Evolutionary conservation across 2,113 vertebrate species (phyloP).

Genomic region (Antigone vipio): DNA sequence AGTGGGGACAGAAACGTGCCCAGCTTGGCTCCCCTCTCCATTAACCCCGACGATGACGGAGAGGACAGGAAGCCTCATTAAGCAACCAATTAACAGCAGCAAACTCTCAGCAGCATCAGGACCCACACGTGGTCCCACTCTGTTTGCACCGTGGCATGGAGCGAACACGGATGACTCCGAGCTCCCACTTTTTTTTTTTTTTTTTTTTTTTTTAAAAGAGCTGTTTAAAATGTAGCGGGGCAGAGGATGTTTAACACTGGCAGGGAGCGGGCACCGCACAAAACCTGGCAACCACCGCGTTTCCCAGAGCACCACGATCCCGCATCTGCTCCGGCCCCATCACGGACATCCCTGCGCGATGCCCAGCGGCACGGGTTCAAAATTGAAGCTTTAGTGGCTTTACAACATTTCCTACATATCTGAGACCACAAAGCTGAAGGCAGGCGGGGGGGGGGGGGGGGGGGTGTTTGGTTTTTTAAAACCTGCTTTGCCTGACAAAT

Average conservation of each 20-base stretch:
- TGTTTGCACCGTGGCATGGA: rapidly evolving
- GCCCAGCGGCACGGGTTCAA: rapidly evolving
- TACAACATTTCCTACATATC: background rate
- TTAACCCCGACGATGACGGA: rapidly evolving
- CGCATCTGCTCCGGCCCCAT: rapidly evolving
- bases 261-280: background rate
- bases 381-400: background rate
- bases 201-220: no score
- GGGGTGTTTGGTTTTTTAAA: background rate
- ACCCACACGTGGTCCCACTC: background rate
- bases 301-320: background rate
- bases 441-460: no score
- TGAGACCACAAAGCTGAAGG: background rate
- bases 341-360: rapidly evolving
- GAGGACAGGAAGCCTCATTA: background rate
- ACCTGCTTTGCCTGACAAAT: background rate
- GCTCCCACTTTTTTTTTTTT: no score
- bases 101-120: background rate
- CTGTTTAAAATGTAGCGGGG: rapidly evolving
- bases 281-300: rapidly evolving
- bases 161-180: rapidly evolving
- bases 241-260: rapidly evolving
- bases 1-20: background rate
- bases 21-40: background rate
- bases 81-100: background rate